phyloP scores from a whole-genome alignment of 2,888 invertebrate genomes.

The Ochropleura plecta region DNA sequence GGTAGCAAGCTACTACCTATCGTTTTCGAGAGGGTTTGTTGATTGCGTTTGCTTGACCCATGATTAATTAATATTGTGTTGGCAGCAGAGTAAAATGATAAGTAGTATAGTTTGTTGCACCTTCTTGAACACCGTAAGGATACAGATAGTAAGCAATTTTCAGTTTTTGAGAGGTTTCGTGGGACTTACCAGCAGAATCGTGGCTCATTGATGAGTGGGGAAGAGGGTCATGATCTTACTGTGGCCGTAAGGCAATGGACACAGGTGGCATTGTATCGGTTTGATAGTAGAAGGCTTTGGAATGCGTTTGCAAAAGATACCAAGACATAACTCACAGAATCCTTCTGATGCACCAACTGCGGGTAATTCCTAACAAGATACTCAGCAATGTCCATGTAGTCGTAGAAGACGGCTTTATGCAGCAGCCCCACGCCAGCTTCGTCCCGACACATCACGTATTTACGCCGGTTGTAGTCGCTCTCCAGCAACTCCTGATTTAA shows the following conservation, averaged over 20 bases:
- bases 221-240: background rate
- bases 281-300: background rate
- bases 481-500: conserved; percentile 81
- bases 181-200: background rate
- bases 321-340: conserved; percentile 90
- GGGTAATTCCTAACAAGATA: conserved; percentile 94
- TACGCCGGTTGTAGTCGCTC: conserved; percentile 83
- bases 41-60: background rate
- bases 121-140: conserved; percentile 61
- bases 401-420: conserved; percentile 95
- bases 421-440: conserved; percentile 93
- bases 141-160: background rate
- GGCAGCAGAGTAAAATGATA: conserved; percentile 70
- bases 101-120: background rate
- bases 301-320: background rate
- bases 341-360: conserved; percentile 91
- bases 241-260: background rate
- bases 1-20: background rate
- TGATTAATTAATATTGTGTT: background rate
- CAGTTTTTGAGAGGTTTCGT: background rate
- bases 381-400: conserved; percentile 93
- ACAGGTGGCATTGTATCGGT: background rate
- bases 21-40: background rate
- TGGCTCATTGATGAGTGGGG: background rate
- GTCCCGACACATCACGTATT: conserved; percentile 91